Evolutionary conservation across 2,888 invertebrate species (phyloP).

Genomic region (Drosophila cognata): DNA sequence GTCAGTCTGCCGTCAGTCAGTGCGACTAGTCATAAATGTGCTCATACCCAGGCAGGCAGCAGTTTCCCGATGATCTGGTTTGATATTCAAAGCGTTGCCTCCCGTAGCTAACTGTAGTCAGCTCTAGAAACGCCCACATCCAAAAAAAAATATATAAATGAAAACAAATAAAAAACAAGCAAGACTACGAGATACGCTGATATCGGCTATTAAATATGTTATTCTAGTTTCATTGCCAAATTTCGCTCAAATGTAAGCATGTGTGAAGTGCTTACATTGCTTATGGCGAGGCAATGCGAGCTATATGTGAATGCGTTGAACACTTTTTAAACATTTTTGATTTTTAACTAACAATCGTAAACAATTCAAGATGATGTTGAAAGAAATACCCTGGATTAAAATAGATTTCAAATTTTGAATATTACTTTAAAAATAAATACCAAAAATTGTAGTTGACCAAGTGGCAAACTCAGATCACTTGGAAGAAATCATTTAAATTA

Average conservation of each 20-base stretch:
- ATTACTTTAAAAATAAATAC: neutral
- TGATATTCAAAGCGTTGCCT: slow-evolving; percentile 55
- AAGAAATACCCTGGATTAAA: too few relatives aligned
- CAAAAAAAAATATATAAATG: slow-evolving; percentile 2
- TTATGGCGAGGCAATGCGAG: neutral
- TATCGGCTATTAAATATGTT: neutral
- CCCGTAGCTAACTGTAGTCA: slow-evolving; percentile 39
- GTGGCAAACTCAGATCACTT: neutral
- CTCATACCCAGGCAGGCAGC: slow-evolving; percentile 23
- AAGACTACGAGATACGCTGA: slow-evolving; percentile 12
- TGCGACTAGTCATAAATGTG: slow-evolving; percentile 44
- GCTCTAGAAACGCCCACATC: slow-evolving; percentile 34
- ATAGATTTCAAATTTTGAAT: neutral
- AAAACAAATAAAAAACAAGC: slow-evolving; percentile 7
- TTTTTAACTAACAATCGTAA: neutral
- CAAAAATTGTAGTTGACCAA: neutral
- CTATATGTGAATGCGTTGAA: neutral
- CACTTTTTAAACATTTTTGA: too few relatives aligned
- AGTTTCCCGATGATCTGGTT: slow-evolving; percentile 55
- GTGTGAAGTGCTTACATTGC: neutral
- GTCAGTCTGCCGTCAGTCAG: slow-evolving; percentile 28
- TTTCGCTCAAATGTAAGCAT: neutral
- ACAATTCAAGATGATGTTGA: neutral
- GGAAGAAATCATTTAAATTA: neutral
- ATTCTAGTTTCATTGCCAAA: neutral